Base-by-base conservation (phyloP, 2,113 vertebrate genomes). In the Otocyon megalotis region DNA sequence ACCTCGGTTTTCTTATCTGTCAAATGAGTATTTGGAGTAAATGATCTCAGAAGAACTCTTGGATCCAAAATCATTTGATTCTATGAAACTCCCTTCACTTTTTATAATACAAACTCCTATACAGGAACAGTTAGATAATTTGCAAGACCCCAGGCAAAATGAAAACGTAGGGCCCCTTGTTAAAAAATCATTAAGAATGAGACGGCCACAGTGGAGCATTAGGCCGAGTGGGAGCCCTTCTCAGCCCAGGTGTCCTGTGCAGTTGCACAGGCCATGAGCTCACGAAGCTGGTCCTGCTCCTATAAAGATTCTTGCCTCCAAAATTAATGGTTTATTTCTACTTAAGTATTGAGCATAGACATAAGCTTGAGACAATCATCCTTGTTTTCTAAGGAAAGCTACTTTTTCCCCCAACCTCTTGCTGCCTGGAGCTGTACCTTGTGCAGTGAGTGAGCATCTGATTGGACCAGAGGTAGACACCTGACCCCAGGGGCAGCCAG, bases 31-130 rank as follows among this genome's bases (percentile, higher is more conserved):
- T 95, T 97, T 92, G 88, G 32, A 91, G 50, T 87, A 90, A 90
- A 93, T 85, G 43, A 94, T 93, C 54, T 97, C 69, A 93, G 82
- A 96, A 77, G 67, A 97, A 80, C 92, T 62, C 10, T 43, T 97
- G 79, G 94, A 65, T 89, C 35, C 62, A 88, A 93, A 80, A 86
- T 92, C 89, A 83, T 56, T 93, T 83, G 76, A 58, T 84, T 96
- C 85, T 81, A 35, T 80, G 71, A 92, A 71, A 90, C 16, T 90
- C 3, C 5, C 53, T 96, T 97, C 32, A 80, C 24, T 80, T 92
- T 95, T 96, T 93, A 84, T 77, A 69, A 80, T 60, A n/a, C 77
- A 72, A 96, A 53, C 9, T 53, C n/a, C 28, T 65, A 6, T 79
- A n/a, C 8, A 82, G 53, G 71, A 91, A 77, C 14, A 95, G 5